Evolutionary conservation across 2,888 invertebrate species (phyloP), one percentile per base, ranked within the genome.

Genomic region (Drosophila tanythrix): DNA sequence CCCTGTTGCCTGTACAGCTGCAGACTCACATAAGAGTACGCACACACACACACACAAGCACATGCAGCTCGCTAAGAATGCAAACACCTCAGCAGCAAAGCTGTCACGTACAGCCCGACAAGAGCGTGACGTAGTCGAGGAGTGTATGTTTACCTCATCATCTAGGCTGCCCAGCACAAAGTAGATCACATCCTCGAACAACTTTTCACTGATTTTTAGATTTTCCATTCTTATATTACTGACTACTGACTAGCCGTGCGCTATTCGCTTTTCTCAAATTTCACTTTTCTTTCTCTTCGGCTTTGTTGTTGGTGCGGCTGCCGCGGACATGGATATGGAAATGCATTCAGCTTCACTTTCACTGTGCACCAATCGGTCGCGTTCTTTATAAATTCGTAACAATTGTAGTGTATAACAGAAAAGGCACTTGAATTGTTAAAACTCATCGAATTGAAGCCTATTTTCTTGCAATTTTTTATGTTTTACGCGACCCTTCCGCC

Each of bases 161-260:
- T 95, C 94, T 88, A 97, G 95, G 93, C 96, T 96, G 82, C 97
- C 97, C 92, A 96, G 96, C 89, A 96, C 94, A 94, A 96, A 97
- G 94, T 96, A 97, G 92, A 96, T 96, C 86, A 98, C 96, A 94
- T 96, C 96, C 93, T 96, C 96, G 93, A 98, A 98, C 87, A 98
- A 83, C 85, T 91, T 92, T 62, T 93, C 92, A 79, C 91, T 92
- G 62, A 93, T 88, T 82, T 92, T 91, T 51, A 92, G 76, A 78
- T 91, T 91, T 80, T 92, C 93, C 92, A 93, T 92, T 79, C 56
- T 75, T 29, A 72, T 64, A 40, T 66, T 72, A 35, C 38, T 63
- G 18, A 46, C 66, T 38, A 50, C 66, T 31, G 66, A 53, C 60
- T 69, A 61, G 62, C 55, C 64, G 46, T 50, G 70, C 70, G 67